phyloP scores from a whole-genome alignment of 2,113 vertebrate species.

The Ailurus styani region DNA sequence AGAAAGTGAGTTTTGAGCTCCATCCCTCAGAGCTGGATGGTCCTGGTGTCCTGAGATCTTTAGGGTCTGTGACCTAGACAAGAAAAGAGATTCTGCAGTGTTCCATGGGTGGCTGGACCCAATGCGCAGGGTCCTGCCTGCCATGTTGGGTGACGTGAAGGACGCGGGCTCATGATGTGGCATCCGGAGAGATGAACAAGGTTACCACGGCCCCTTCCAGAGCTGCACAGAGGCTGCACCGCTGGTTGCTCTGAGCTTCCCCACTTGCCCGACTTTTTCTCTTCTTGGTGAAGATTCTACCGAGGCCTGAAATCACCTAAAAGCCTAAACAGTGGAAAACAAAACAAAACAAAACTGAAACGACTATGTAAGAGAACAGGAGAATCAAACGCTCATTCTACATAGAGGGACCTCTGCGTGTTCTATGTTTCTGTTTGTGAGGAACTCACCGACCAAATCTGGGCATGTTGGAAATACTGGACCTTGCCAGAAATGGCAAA shows the following conservation, averaged over 20 bases:
- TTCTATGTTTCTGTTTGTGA: neutral
- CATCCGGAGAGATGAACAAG: neutral
- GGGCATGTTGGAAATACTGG: neutral
- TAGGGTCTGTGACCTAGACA: neutral
- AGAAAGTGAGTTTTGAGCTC: constrained; percentile 14
- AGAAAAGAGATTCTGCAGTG: neutral
- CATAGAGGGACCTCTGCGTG: neutral
- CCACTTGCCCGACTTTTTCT: neutral
- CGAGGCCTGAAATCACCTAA: neutral
- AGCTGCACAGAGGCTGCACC: neutral
- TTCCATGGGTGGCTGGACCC: fast-evolving
- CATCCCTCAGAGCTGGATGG: neutral
- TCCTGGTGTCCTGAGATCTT: neutral
- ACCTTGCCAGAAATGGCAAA: neutral
- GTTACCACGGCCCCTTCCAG: neutral
- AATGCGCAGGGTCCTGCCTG: neutral
- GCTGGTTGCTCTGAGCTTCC: neutral
- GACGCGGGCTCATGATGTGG: neutral
- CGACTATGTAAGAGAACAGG: neutral
- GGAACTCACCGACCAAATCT: neutral
- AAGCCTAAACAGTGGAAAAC: neutral
- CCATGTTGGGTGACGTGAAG: fast-evolving
- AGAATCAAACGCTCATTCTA: neutral
- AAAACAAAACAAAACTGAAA: neutral
- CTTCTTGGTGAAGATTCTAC: neutral